phyloP scores from a whole-genome alignment of 2,113 vertebrate species.

The Myiozetetes cayanensis region DNA sequence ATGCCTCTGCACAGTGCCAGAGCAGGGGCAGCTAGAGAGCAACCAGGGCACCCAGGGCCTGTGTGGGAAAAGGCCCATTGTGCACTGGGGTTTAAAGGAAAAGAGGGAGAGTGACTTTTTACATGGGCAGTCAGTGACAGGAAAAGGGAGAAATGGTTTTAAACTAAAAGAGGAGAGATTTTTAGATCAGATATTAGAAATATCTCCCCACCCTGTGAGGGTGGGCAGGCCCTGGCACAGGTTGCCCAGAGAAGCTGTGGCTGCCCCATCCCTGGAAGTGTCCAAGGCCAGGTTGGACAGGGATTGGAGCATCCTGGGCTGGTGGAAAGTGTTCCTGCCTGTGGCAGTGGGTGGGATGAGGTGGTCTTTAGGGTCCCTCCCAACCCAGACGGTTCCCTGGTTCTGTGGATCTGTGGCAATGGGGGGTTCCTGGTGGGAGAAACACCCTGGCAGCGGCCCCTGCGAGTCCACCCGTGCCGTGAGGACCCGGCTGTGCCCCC shows the following conservation, averaged over 20 bases:
- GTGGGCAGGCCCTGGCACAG: background rate
- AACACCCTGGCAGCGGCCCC: background rate
- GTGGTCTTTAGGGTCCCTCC: background rate
- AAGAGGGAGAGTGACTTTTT: background rate
- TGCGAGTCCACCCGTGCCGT: rapidly evolving
- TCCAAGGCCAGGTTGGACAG: rapidly evolving
- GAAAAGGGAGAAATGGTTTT: background rate
- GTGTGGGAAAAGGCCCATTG: background rate
- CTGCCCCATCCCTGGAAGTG: rapidly evolving
- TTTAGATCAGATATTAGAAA: background rate
- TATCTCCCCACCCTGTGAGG: background rate
- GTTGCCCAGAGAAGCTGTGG: background rate
- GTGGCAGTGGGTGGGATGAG: background rate
- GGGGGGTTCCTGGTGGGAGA: rapidly evolving
- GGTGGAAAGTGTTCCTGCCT: background rate
- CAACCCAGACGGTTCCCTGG: background rate
- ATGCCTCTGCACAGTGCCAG: background rate
- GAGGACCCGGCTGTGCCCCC: background rate
- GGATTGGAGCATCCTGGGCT: background rate
- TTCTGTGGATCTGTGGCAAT: rapidly evolving
- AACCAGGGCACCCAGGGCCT: rapidly evolving
- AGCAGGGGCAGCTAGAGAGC: background rate
- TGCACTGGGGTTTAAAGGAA: background rate
- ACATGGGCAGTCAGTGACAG: background rate
- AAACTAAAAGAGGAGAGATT: background rate